phyloP scores from a whole-genome alignment of 2,888 invertebrate species.

The Tortricodes alternella region DNA sequence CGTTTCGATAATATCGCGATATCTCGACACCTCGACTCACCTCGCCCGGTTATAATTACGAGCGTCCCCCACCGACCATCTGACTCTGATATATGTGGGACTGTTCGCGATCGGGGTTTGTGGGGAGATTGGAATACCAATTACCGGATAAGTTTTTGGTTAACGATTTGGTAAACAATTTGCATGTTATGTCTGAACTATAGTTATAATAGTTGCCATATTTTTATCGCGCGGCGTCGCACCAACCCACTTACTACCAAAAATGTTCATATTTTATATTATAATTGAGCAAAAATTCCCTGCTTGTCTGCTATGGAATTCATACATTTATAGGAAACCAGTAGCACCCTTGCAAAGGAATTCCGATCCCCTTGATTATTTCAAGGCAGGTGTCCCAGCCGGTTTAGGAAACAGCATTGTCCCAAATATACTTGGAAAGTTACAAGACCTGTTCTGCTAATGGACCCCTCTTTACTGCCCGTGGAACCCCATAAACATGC shows the following conservation, averaged over 20 bases:
- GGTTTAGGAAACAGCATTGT: constrained; percentile 51
- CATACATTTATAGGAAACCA: constrained; percentile 22
- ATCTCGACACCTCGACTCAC: constrained; percentile 65
- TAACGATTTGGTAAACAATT: constrained; percentile 18
- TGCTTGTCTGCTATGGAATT: constrained; percentile 8
- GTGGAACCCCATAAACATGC: constrained; percentile 19
- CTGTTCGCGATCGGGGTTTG: constrained; percentile 7
- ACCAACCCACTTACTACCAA: neutral
- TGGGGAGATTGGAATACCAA: constrained; percentile 29
- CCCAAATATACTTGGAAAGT: constrained; percentile 54
- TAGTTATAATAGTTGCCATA: constrained; percentile 1
- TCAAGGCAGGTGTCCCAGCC: constrained; percentile 60
- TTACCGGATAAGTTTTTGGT: constrained; percentile 30
- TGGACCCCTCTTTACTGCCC: constrained; percentile 37
- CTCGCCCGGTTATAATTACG: constrained; percentile 62
- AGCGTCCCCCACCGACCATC: constrained; percentile 41
- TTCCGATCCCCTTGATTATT: constrained; percentile 45
- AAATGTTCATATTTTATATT: neutral
- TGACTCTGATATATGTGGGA: constrained; percentile 32
- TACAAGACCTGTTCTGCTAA: constrained; percentile 58
- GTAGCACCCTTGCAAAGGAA: constrained; percentile 45
- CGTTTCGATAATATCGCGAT: constrained; percentile 70
- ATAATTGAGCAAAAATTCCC: constrained; percentile 23
- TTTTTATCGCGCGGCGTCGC: neutral
- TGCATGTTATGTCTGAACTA: neutral